Percentiles rank a stretch among this genome's conserved stretches.
phyloP scores from a whole-genome alignment of 2,888 invertebrate genomes.

The Dioctria rufipes region DNA sequence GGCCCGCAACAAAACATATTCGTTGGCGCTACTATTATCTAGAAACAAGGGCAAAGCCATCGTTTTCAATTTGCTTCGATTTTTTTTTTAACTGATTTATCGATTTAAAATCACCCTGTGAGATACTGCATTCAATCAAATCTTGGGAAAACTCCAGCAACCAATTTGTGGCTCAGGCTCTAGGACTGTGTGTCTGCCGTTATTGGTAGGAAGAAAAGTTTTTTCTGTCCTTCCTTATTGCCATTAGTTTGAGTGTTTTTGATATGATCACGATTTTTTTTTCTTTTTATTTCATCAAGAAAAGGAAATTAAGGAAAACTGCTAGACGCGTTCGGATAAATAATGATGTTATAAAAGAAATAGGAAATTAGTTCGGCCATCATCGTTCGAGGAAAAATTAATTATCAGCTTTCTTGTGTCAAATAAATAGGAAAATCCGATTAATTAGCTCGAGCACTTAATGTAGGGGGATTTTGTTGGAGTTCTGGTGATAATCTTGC shows the following conservation, averaged over 20 bases:
- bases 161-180: neutral
- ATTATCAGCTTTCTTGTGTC: neutral
- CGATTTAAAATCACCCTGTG: neutral
- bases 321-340: neutral
- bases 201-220: neutral
- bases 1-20: neutral
- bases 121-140: neutral
- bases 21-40: neutral
- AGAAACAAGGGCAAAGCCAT: conserved; percentile 13
- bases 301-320: conserved; percentile 10
- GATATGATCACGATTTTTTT: neutral
- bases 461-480: neutral
- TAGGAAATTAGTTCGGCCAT: conserved; percentile 3
- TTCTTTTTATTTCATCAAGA: neutral
- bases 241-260: conserved; percentile 1
- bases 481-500: neutral
- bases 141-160: neutral
- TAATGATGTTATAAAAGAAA: conserved; percentile 1
- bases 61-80: conserved; percentile 36
- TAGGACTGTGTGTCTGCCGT: neutral
- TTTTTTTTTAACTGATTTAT: neutral
- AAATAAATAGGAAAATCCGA: conserved; percentile 10
- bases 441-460: conserved; percentile 12
- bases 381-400: conserved; percentile 23
- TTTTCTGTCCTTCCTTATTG: neutral